Percentiles rank a stretch among this genome's conserved stretches.
phyloP scores from a whole-genome alignment of 2,797 vertebrate species.

The Sebastes reedi region DNA sequence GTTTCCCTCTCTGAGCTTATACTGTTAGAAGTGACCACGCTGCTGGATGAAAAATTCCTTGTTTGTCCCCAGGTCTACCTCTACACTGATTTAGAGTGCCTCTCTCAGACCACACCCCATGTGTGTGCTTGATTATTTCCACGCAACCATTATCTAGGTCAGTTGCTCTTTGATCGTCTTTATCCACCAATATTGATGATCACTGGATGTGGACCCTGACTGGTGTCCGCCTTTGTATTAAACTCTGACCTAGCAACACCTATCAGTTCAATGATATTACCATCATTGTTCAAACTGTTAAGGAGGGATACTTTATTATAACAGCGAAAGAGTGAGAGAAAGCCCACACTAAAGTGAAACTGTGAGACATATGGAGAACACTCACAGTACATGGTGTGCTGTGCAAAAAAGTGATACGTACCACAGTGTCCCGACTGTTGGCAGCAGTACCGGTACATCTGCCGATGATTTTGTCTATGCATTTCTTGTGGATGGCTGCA shows the following conservation, averaged over 20 bases:
- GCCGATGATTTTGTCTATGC: constrained; percentile 99
- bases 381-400: constrained; percentile 25
- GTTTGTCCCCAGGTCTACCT: background rate
- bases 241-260: constrained; percentile 6
- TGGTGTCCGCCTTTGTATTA: background rate
- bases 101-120: constrained; percentile 16
- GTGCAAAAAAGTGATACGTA: constrained; percentile 62
- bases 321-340: constrained; percentile 5
- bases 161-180: constrained; percentile 28
- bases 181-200: constrained; percentile 26
- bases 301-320: background rate
- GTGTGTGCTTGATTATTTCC: constrained; percentile 23
- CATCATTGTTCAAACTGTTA: background rate
- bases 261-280: background rate
- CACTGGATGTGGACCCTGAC: constrained; percentile 4
- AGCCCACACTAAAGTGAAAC: constrained; percentile 2
- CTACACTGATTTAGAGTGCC: constrained; percentile 2
- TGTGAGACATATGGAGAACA: constrained; percentile 8
- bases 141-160: constrained; percentile 18
- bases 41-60: background rate
- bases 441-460: constrained; percentile 96
- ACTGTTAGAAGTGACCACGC: background rate
- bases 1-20: background rate
- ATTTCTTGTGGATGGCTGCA: constrained; percentile 99
- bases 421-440: constrained; percentile 94